Percentiles rank a stretch among this genome's conserved stretches.
phyloP scores from a whole-genome alignment of 2,888 invertebrate genomes.

The Chromoteleia sp. region DNA sequence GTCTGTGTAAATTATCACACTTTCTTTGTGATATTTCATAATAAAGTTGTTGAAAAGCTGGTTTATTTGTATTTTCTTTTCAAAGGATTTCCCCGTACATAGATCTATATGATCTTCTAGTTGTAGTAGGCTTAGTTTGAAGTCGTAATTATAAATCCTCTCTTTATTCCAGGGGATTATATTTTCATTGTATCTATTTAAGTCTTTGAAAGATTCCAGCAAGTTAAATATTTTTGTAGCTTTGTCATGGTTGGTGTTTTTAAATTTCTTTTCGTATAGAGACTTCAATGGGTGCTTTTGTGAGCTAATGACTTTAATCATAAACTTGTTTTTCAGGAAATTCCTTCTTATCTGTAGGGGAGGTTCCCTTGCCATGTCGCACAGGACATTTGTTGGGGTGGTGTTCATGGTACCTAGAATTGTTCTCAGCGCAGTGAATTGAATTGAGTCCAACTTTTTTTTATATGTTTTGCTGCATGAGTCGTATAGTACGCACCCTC shows the following conservation, averaged over 20 bases:
- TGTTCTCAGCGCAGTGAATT: conserved; percentile 1
- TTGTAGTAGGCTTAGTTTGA: too few species aligned
- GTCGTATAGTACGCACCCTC: background rate
- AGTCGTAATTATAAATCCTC: too few species aligned
- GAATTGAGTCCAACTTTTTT: background rate
- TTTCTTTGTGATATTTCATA: background rate
- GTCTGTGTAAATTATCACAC: too few species aligned
- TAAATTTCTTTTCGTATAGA: too few species aligned
- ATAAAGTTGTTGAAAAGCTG: too few species aligned
- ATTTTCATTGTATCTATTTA: too few species aligned
- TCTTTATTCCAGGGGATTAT: too few species aligned
- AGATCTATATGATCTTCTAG: background rate
- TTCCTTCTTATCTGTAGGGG: background rate
- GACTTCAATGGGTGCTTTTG: conserved; percentile 1
- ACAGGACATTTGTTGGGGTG: conserved; percentile 19
- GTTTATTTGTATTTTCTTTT: too few species aligned
- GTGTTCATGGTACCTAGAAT: conserved; percentile 23
- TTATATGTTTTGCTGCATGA: background rate
- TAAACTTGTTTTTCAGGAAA: background rate
- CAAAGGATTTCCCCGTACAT: too few species aligned
- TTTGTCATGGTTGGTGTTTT: too few species aligned
- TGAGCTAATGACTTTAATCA: background rate
- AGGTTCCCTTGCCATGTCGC: conserved; percentile 2
- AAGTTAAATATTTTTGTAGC: too few species aligned
- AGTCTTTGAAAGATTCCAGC: too few species aligned